Evolutionary conservation across 1,140 invertebrate species (phyloP), one percentile per base, ranked within the genome.

Genomic region (Tetragnatha versicolor): DNA sequence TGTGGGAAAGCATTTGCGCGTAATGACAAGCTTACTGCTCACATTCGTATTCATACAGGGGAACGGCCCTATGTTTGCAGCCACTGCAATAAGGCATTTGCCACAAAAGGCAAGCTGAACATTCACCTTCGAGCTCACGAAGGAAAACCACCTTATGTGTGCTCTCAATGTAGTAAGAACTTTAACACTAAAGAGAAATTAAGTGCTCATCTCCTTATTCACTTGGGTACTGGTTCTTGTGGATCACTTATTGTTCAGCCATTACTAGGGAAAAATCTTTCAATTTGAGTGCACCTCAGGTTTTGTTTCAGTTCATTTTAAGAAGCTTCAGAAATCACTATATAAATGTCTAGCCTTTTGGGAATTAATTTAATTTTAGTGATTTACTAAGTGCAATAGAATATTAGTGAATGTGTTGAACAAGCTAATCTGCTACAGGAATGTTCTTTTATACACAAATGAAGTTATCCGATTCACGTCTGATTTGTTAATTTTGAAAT

Each of bases 1-100:
- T 99, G 97, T 88, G 95, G 96, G 69, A 96, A 94, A 66, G 73
- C 73, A 33, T 77, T 77, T 65, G 73, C 73, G 3, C 27, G 73
- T 3, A 77, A 77, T 77, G 73, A 77, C 25, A 77, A 77, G 42
- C 61, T 77, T 3, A 77, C 73, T 10, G 73, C 73, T 53, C 73
- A 77, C 55, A 66, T 77, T 39, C 73, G 73, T 5, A 82, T 76
- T 14, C 83, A 83, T 49, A 81, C 82, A 4, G 81, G 79, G 27
- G 82, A 82, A 35, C 81, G 81, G 69, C 82, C 81, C 0, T 82
- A 81, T 70, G 60, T 80, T 20, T 84, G 83, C 76, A 75, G 81
- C 33, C 78, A 81, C 33, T 83, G 83, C 65, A 63, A 76, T 17
- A 80, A 79, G 25, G 51, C 73, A 17, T 82, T 81, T 53, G 79